A percentile compares a stretch with the other conserved stretches of the same genome.
Conservation (phyloP, 2,797 vertebrate species). For the Smutsia gigantea region DNA sequence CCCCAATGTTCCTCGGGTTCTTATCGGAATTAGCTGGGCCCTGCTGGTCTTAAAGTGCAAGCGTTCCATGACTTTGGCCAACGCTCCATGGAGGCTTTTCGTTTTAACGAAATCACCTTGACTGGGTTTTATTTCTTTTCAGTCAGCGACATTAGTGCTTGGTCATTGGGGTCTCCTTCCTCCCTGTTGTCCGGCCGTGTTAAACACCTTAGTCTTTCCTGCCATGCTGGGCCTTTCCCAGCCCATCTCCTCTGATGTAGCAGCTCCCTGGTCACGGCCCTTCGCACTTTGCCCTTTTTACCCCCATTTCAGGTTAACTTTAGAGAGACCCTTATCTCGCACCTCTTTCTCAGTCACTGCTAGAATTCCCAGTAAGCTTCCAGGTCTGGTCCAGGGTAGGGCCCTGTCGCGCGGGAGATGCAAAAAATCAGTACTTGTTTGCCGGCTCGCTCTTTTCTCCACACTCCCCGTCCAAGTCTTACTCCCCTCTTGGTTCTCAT, state of each 20-base stretch:
- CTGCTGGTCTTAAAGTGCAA: background rate
- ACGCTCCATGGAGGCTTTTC: background rate
- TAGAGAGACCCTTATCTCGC: background rate
- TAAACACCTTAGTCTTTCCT: background rate
- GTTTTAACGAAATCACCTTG: background rate
- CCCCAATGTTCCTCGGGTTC: background rate
- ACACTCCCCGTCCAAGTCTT: background rate
- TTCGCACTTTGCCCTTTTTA: background rate
- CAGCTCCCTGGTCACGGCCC: background rate
- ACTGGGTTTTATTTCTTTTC: background rate
- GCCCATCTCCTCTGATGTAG: background rate
- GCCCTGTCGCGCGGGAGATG: background rate
- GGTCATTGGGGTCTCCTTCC: slow-evolving; percentile 62
- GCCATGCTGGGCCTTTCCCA: background rate
- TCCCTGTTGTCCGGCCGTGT: background rate
- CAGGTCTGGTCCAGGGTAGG: background rate
- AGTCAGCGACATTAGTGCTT: slow-evolving; percentile 52
- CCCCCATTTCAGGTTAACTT: slow-evolving; percentile 35
- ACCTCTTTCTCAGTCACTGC: background rate
- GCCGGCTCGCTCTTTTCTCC: background rate
- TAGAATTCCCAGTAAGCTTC: background rate
- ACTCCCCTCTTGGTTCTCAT: background rate
- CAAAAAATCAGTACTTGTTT: background rate
- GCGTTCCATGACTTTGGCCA: background rate
- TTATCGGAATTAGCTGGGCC: background rate